A percentile compares a stretch with the other conserved stretches of the same genome.
These are phyloP conservation scores for Hanleya hanleyi DNA, from an alignment of 2,888 invertebrate species.

Conservation along the genomic window DNA sequence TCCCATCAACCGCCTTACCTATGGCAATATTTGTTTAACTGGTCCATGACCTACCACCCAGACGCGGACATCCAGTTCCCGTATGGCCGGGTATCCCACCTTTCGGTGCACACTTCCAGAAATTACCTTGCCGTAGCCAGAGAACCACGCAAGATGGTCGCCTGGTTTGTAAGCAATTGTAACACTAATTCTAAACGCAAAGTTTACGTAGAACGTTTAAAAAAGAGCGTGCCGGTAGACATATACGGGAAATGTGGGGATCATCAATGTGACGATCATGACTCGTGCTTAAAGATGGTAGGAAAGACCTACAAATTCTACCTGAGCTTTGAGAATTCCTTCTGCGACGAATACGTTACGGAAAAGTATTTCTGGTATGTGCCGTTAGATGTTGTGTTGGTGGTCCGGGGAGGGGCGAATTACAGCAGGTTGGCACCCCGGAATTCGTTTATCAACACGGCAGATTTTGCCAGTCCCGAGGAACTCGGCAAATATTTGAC, in stretches of 20 bases:
- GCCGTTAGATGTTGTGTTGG: slow-evolving; percentile 29
- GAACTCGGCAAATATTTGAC: slow-evolving; percentile 23
- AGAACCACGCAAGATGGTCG: slow-evolving; percentile 32
- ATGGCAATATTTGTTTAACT: slow-evolving; percentile 40
- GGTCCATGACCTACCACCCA: slow-evolving; percentile 46
- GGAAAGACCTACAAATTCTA: slow-evolving; percentile 44
- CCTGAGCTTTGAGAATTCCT: slow-evolving; percentile 50
- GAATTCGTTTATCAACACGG: slow-evolving; percentile 22
- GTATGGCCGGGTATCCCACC: slow-evolving; percentile 29
- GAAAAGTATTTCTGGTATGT: slow-evolving; percentile 45
- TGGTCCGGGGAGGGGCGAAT: slow-evolving; percentile 37
- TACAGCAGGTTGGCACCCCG: slow-evolving; percentile 29
- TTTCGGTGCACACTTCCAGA: not conserved
- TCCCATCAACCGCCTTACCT: slow-evolving; percentile 1
- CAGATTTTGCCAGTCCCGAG: slow-evolving; percentile 18
- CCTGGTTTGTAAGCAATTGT: slow-evolving; percentile 43
- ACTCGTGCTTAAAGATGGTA: slow-evolving; percentile 18
- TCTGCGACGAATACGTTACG: slow-evolving; percentile 51
- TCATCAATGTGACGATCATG: not conserved
- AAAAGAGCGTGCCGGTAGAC: slow-evolving; percentile 31
- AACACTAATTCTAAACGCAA: slow-evolving; percentile 28
- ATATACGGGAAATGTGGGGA: slow-evolving; percentile 36
- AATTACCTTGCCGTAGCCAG: slow-evolving; percentile 32
- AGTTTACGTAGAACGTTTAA: slow-evolving; percentile 26
- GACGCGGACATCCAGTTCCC: slow-evolving; percentile 46